Evolutionary conservation across 2,113 vertebrate species (phyloP).

Genomic region (Anseranas semipalmata): DNA sequence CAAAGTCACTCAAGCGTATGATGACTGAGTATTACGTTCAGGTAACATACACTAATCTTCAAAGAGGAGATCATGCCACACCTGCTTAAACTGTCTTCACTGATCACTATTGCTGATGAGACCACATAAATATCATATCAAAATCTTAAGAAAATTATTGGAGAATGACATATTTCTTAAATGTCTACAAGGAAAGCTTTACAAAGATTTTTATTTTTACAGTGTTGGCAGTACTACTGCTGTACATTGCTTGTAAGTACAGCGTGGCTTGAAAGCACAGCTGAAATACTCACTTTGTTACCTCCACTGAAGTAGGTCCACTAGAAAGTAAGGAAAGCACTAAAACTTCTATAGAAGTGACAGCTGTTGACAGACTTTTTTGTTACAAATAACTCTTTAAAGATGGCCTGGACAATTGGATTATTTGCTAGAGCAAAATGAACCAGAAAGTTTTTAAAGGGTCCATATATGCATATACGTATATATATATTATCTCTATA

Average conservation of each 20-base stretch:
- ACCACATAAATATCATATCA: accelerated
- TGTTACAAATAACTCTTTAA: background rate
- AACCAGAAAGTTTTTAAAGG: background rate
- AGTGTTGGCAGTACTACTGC: background rate
- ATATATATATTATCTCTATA: accelerated
- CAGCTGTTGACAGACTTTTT: background rate
- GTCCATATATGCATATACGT: background rate
- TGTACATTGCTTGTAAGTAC: background rate
- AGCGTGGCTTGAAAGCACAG: background rate
- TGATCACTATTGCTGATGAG: background rate
- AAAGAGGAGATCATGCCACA: background rate
- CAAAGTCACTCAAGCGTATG: background rate
- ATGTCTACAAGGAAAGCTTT: background rate
- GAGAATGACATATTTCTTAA: background rate
- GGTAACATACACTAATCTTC: background rate
- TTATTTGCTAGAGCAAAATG: background rate
- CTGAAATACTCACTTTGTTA: background rate
- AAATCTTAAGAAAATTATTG: background rate
- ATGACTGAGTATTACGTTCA: accelerated
- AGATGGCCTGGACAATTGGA: background rate
- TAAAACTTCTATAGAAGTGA: background rate
- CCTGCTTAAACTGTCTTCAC: background rate
- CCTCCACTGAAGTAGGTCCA: background rate
- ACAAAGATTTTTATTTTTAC: background rate
- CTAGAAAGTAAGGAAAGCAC: background rate